Evolutionary conservation across 2,113 vertebrate species (phyloP).

Genomic region (Numenius arquata): DNA sequence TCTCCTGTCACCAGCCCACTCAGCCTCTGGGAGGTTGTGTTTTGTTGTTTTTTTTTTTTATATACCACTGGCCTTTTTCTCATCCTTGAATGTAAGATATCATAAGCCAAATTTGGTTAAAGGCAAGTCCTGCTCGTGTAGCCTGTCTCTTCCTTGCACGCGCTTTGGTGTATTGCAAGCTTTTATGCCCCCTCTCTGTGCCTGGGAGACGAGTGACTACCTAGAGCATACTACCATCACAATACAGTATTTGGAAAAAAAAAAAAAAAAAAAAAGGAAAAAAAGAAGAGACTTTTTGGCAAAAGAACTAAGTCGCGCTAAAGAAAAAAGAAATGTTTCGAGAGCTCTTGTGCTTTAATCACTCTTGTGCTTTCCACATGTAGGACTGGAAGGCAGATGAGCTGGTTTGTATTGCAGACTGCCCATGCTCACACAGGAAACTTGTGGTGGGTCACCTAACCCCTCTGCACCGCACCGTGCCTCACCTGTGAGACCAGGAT

Average conservation of each 20-base stretch:
- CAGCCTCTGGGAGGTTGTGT: not conserved
- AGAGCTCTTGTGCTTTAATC: not conserved
- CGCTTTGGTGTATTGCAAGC: not conserved
- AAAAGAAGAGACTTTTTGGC: not conserved
- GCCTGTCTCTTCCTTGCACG: not conserved
- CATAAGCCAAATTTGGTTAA: not conserved
- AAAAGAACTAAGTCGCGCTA: slow-evolving; percentile 18
- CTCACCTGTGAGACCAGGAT: not conserved
- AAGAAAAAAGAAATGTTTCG: not conserved
- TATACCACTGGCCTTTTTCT: not conserved
- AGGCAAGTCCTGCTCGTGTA: not conserved
- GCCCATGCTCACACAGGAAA: not conserved
- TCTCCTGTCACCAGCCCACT: not conserved
- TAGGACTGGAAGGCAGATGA: slow-evolving; percentile 4
- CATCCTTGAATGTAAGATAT: not conserved
- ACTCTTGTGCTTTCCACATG: slow-evolving; percentile 13
- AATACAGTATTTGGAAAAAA: not conserved
- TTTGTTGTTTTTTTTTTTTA: not conserved
- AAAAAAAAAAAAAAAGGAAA: not conserved
- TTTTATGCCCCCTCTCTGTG: not conserved
- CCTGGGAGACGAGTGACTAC: not conserved
- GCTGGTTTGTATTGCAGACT: not conserved
- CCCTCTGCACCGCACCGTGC: not conserved
- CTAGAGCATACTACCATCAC: not conserved
- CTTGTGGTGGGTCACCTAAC: not conserved